Base-by-base conservation (phyloP, 2,797 vertebrate genomes). In the Dendrocincla fuliginosa region DNA sequence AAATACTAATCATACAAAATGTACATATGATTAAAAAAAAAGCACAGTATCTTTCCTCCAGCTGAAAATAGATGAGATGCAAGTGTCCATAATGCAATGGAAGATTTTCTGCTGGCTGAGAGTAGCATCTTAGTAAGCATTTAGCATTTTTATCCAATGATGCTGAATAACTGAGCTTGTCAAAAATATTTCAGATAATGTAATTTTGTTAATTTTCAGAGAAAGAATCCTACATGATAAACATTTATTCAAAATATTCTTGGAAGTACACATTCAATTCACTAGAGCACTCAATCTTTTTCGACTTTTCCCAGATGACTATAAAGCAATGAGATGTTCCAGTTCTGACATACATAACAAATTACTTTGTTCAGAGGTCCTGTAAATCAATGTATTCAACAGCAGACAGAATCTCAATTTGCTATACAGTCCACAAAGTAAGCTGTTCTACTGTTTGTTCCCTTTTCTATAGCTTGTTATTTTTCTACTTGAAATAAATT, bases 191-290 rank as follows among this genome's bases (percentile, higher is more conserved):
- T n/a, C 27, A 70, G 42, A 39, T 50, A 64, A 68, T 4, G 8
- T 16, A 61, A 81, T 28, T 79, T 37, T 3, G 14, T 28, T 47
- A 78, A 73, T 16, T 71, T 69, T 41, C 41, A 87, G 10, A 78
- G 59, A 68, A 88, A 83, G 24, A 88, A 84, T 32, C 14, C 35
- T 39, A 42, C 0, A 1, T 13, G 52, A 18, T 4, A 92, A 13
- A 23, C 10, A 68, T 63, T 92, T 53, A 80, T 33, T 25, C 44
- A 90, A 94, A 93, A 89, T 77, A 56, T 27, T 78, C 7, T 18
- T 81, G 46, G 49, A 91, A 93, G 41, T 2, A 3, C 41, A 57
- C 13, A 41, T 20, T 77, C 50, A 79, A 52, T 22, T 59, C 86
- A 67, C 14, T 23, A 23, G 10, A 77, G 46, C 6, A 25, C 8